These are phyloP conservation scores for Drosophila engyochracea DNA, from an alignment of 2,888 invertebrate genomes.

Conservation along the genomic window DNA sequence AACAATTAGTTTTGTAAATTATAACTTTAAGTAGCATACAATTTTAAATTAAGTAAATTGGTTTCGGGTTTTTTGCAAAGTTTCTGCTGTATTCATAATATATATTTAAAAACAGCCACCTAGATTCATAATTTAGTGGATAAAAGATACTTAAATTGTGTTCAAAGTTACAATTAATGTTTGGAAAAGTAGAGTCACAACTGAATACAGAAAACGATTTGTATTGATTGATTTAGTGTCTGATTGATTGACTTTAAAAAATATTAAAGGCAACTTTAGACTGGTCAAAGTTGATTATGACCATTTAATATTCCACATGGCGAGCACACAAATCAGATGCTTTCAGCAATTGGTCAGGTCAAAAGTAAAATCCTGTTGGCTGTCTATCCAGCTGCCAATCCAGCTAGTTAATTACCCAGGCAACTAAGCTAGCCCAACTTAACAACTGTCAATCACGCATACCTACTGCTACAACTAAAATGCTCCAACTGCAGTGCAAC, in stretches of 20 bases:
- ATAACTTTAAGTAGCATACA: background rate
- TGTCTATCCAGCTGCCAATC: constrained; percentile 53
- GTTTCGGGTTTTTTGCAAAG: background rate
- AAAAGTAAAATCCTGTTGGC: constrained; percentile 41
- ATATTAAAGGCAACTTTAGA: background rate
- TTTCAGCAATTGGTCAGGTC: background rate
- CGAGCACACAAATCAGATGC: background rate
- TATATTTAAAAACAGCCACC: background rate
- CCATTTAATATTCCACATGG: background rate
- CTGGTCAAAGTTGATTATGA: background rate
- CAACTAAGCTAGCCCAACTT: constrained; percentile 23
- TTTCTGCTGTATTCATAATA: background rate
- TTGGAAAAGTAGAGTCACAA: background rate
- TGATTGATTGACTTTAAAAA: background rate
- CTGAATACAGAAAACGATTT: background rate
- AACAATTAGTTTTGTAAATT: background rate
- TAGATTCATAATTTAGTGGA: background rate
- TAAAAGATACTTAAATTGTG: background rate
- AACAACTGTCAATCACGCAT: constrained; percentile 48
- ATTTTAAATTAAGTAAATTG: background rate
- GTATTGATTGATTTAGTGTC: background rate
- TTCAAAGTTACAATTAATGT: no score
- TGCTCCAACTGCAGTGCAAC: constrained; percentile 37
- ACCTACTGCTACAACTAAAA: constrained; percentile 42
- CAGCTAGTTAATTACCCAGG: constrained; percentile 39